Base-by-base conservation (phyloP, 1,140 invertebrate genomes). In the Brachionus calyciflorus region DNA sequence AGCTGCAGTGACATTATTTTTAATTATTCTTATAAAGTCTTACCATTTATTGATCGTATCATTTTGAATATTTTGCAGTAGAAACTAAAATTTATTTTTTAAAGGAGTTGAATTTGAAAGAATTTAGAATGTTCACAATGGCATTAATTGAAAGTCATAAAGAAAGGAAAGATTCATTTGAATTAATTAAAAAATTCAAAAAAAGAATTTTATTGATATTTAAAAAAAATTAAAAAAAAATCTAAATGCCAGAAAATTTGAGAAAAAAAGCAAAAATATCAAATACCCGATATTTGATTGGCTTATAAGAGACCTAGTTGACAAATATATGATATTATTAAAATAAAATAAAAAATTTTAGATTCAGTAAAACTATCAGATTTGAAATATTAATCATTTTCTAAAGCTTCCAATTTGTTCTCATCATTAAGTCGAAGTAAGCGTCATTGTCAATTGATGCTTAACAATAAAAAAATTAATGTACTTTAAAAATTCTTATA, bases 391-490 rank as follows among this genome's bases (percentile, higher is more conserved):
- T 3, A 28, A n/a, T 40, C 10, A 41, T 33, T 12, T 24, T 68
- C 46, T 81, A 78, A 12, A 84, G 57, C 76, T 83, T 82, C 77
- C 80, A 84, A 24, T 82, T 81, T 53, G 79, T 82, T 65, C 81
- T 81, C 83, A 84, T 83, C 81, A 84, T 82, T 30, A 83, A 77
- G 78, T 83, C 81, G 79, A 84, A 84, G 77, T 84, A 84, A 4
- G 79, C 81, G 78, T 84, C 82, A 37, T 70, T 79, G 68, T 84
- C 83, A 26, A 84, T 81, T 24, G 81, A 82, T n/a, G 82, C 82
- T 77, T 81, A 82, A 26, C 7, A 19, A 19, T 10, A 49, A 37
- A 37, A 37, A 37, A 37, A 37, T 37, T 37, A 37, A 37, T 37
- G 3, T 5, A 5, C 9, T 37, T 37, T 37, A 5, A 37, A n/a